phyloP scores from a whole-genome alignment of 2,888 invertebrate genomes.

The Himalopsyche anomala region DNA sequence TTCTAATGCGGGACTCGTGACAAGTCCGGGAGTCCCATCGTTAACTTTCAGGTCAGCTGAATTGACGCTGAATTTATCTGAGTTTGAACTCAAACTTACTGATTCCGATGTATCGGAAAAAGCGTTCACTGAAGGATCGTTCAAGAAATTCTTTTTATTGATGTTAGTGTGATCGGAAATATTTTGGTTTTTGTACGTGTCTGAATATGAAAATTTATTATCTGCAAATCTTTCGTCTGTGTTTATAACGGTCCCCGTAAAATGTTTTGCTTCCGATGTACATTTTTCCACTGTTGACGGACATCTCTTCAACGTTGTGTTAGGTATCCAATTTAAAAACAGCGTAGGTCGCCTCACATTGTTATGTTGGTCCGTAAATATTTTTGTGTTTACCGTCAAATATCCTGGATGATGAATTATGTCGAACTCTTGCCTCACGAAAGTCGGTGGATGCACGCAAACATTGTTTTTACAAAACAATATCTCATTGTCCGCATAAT shows the following conservation, averaged over 20 bases:
- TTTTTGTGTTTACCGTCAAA: constrained; percentile 90
- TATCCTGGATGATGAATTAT: constrained; percentile 94
- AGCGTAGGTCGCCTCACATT: constrained; percentile 87
- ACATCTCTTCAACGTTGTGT: constrained; percentile 90
- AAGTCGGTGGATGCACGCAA: constrained; percentile 95
- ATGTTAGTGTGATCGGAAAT: constrained; percentile 68
- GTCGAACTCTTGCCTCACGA: constrained; percentile 88
- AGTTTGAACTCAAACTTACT: constrained; percentile 75
- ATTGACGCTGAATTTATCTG: constrained; percentile 76
- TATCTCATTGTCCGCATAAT: constrained; percentile 90
- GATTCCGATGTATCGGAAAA: constrained; percentile 78
- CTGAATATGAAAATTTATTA: constrained; percentile 57
- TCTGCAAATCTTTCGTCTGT: constrained; percentile 58
- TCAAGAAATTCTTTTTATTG: constrained; percentile 68
- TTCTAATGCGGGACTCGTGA: constrained; percentile 73
- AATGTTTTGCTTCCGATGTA: constrained; percentile 66
- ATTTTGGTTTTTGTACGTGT: constrained; percentile 67
- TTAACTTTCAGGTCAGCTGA: constrained; percentile 73
- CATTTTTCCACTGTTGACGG: constrained; percentile 84
- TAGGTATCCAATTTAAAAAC: constrained; percentile 96
- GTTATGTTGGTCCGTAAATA: constrained; percentile 86
- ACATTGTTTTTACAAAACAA: constrained; percentile 97
- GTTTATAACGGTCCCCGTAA: constrained; percentile 45
- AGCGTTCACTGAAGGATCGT: constrained; percentile 70
- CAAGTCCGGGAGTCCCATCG: constrained; percentile 72